These are phyloP conservation scores for Catostomus latipinnis DNA, from an alignment of 2,797 vertebrate species.

Conservation along the genomic window DNA sequence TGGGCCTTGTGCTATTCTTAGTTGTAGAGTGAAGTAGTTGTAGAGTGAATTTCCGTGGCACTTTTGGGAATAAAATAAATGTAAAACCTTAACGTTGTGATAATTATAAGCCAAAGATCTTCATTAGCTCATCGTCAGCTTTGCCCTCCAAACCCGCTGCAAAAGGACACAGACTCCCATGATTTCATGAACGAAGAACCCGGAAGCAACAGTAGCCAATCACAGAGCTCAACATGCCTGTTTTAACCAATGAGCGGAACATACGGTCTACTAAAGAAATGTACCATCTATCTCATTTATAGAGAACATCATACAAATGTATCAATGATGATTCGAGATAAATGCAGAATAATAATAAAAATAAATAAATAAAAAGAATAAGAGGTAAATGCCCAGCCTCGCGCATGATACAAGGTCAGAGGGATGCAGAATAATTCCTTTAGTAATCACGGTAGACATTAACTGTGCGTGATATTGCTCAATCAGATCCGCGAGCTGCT, in stretches of 20 bases:
- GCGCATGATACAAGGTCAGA: constrained; percentile 2
- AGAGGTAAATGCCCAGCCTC: neutral
- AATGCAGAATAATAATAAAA: neutral
- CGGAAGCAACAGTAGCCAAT: constrained; percentile 16
- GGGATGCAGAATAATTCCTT: neutral
- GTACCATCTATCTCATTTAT: neutral
- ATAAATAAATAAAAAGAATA: neutral
- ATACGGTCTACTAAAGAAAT: constrained; percentile 9
- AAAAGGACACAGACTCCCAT: constrained; percentile 14
- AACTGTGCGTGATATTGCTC: neutral
- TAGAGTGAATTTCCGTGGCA: neutral
- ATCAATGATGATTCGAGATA: neutral
- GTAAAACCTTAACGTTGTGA: neutral
- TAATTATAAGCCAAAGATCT: neutral
- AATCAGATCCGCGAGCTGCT: neutral
- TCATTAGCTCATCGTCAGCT: neutral
- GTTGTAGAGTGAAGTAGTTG: neutral
- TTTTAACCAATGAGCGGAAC: constrained; percentile 19
- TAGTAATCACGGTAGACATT: neutral
- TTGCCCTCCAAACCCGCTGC: constrained; percentile 39
- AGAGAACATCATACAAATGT: neutral
- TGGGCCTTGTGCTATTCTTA: neutral
- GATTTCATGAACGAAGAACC: constrained; percentile 3
- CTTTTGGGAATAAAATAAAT: too few relatives aligned
- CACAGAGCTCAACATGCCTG: neutral